These are phyloP conservation scores for Rhabdomys dilectus DNA, from an alignment of 2,113 vertebrate genomes.

Conservation along the genomic window DNA sequence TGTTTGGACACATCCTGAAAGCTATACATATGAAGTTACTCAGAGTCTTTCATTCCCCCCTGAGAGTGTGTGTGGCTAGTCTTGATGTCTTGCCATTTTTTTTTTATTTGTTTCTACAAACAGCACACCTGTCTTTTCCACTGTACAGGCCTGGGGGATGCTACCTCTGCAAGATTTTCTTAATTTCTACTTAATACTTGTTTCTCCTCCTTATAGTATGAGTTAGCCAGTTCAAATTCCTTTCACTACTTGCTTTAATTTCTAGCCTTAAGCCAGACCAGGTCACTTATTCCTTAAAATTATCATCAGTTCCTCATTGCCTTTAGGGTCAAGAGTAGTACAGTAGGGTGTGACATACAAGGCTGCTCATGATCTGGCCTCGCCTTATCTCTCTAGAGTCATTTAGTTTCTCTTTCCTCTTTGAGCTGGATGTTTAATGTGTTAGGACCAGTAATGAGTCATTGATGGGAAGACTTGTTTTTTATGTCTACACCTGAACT, in stretches of 20 bases:
- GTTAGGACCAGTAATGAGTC: not conserved
- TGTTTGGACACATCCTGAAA: not conserved
- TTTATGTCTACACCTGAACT: not conserved
- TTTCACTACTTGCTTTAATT: not conserved
- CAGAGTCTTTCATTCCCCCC: not conserved
- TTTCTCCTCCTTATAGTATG: not conserved
- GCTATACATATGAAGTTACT: not conserved
- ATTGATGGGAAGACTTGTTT: not conserved
- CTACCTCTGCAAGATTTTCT: not conserved
- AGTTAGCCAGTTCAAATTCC: not conserved
- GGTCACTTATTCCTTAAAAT: not conserved
- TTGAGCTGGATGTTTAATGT: not conserved
- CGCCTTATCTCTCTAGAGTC: not conserved
- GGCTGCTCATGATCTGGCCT: not conserved
- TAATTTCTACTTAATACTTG: not conserved
- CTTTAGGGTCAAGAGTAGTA: not conserved
- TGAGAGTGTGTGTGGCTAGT: too few species aligned
- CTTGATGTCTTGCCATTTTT: not conserved
- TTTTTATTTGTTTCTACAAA: not conserved
- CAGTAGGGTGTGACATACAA: not conserved
- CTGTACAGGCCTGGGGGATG: not conserved
- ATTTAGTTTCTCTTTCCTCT: not conserved
- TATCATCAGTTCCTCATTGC: not conserved
- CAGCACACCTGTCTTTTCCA: fast-evolving
- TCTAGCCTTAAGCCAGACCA: not conserved